Conservation (phyloP, 2,888 invertebrate genomes). For the Calameuta filiformis region DNA sequence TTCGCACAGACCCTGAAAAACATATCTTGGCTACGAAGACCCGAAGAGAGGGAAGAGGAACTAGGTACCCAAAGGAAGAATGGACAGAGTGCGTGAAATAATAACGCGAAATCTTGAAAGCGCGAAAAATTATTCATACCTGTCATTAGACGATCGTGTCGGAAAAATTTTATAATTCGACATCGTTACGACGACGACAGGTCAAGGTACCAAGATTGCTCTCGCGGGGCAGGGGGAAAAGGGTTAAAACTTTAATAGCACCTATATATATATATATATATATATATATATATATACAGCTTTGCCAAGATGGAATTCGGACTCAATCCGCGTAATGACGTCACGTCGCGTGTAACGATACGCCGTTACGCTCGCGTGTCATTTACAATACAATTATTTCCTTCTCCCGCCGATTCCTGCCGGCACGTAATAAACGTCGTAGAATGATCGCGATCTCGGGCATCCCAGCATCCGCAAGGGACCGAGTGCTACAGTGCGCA, state of each 20-base stretch:
- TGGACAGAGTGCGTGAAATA: neutral
- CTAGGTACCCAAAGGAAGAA: neutral
- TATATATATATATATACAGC: too few relatives aligned
- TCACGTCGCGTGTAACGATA: constrained; percentile 32
- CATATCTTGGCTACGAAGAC: neutral
- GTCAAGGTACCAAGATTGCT: too few relatives aligned
- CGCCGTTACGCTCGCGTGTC: constrained; percentile 24
- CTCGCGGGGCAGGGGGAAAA: too few relatives aligned
- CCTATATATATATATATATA: too few relatives aligned
- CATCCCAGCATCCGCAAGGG: neutral
- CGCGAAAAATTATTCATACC: too few relatives aligned
- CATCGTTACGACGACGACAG: too few relatives aligned
- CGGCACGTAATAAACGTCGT: constrained; percentile 11
- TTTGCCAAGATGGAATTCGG: neutral
- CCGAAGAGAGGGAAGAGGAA: neutral
- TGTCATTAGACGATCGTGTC: too few relatives aligned
- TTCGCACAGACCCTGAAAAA: neutral
- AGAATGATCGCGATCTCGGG: constrained; percentile 27
- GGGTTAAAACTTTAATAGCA: neutral
- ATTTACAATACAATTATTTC: constrained; percentile 20
- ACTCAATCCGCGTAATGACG: constrained; percentile 4
- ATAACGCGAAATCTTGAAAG: too few relatives aligned
- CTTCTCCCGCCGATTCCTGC: constrained; percentile 4
- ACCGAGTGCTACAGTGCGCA: neutral
- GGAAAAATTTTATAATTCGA: too few relatives aligned